A percentile compares a stretch with the other conserved stretches of the same genome.
Conservation (phyloP, 2,888 invertebrate species). For the Nemapogon koenigi region DNA sequence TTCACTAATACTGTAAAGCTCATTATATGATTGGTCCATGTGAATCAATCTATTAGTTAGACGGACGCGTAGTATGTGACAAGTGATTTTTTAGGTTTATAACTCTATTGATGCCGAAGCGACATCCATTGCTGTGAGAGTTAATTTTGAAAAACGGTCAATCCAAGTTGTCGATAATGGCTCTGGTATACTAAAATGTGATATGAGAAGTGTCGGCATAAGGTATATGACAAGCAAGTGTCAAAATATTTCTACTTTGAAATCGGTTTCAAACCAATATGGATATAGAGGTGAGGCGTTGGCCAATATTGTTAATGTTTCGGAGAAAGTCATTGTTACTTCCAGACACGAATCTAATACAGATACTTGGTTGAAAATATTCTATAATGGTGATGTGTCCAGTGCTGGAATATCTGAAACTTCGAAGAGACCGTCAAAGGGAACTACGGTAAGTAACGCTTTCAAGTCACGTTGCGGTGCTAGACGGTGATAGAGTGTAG, state of each 20-base stretch:
- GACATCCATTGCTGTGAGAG: constrained; percentile 71
- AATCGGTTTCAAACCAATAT: constrained; percentile 58
- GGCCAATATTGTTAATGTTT: constrained; percentile 66
- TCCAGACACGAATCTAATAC: constrained; percentile 49
- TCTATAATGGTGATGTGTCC: constrained; percentile 46
- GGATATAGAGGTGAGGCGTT: constrained; percentile 75
- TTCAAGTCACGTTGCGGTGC: too few species aligned
- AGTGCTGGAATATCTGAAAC: constrained; percentile 28
- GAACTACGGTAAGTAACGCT: constrained; percentile 73
- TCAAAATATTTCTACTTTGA: constrained; percentile 51
- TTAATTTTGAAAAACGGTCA: constrained; percentile 64
- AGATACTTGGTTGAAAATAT: constrained; percentile 66
- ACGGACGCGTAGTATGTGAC: background rate
- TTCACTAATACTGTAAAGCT: too few species aligned
- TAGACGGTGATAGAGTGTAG: too few species aligned
- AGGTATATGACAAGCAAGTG: constrained; percentile 73
- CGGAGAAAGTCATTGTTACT: constrained; percentile 64
- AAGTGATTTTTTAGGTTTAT: constrained; percentile 53
- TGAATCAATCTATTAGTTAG: too few species aligned
- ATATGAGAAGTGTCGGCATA: constrained; percentile 65
- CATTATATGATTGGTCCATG: too few species aligned
- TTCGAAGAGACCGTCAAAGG: constrained; percentile 64
- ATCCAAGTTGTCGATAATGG: constrained; percentile 84
- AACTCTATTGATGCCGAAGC: constrained; percentile 77
- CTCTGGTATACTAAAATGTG: constrained; percentile 62